Conservation (phyloP, 2,797 vertebrate species). For the Poliocrania exsul region DNA sequence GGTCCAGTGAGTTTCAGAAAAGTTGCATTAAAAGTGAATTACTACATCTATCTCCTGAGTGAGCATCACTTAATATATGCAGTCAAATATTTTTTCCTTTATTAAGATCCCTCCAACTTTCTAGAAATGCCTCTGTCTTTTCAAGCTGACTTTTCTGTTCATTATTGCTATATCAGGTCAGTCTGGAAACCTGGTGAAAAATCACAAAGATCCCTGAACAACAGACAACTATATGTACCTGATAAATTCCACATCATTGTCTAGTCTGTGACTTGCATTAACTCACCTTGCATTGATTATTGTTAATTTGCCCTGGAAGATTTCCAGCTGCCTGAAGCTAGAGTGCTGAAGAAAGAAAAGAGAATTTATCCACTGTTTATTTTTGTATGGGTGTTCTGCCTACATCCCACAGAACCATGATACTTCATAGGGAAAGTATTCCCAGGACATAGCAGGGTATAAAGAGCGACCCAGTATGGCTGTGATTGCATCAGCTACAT, state of each 20-base stretch:
- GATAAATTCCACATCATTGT: neutral
- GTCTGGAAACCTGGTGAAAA: neutral
- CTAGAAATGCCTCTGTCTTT: neutral
- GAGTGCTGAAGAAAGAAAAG: neutral
- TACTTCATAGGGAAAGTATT: neutral
- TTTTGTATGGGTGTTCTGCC: neutral
- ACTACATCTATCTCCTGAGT: neutral
- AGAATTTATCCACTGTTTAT: neutral
- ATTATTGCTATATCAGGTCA: neutral
- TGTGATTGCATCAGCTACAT: neutral
- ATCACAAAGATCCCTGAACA: neutral
- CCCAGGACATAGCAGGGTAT: neutral
- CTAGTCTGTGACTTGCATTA: neutral
- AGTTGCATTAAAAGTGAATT: neutral
- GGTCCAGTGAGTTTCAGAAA: neutral
- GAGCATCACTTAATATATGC: neutral
- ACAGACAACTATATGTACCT: neutral
- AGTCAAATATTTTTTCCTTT: neutral
- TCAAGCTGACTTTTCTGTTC: neutral
- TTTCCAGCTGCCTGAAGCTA: neutral
- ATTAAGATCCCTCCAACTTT: neutral
- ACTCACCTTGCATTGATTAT: neutral
- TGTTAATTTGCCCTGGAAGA: neutral
- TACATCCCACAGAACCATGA: neutral
- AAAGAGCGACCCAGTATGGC: neutral